Evolutionary conservation across 2,888 invertebrate genomes (phyloP).

Genomic region (Physocephala rufipes): DNA sequence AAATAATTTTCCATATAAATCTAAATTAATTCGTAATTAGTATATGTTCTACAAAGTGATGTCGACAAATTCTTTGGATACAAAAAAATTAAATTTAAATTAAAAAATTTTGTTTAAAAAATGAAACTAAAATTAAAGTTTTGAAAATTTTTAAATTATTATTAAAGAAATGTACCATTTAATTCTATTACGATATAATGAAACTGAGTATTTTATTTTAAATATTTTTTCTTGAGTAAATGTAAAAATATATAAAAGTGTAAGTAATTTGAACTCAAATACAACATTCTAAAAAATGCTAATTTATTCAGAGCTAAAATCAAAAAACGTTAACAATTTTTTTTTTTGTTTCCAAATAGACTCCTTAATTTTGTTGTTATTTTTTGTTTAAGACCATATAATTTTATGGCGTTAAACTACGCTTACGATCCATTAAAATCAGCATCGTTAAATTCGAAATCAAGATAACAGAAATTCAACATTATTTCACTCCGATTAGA

Average conservation of each 20-base stretch:
- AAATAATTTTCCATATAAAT: no score
- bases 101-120: neutral
- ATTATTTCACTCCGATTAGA: no score
- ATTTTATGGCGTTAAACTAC: neutral
- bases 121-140: neutral
- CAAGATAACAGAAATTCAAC: no score
- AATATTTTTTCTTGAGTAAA: no score
- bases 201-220: no score
- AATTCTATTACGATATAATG: no score
- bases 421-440: neutral
- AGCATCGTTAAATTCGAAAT: constrained; percentile 8
- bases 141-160: neutral
- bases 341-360: neutral
- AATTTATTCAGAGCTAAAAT: constrained; percentile 1
- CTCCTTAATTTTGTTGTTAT: neutral
- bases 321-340: neutral
- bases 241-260: no score
- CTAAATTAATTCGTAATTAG: no score
- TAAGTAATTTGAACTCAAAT: neutral
- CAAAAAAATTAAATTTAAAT: neutral
- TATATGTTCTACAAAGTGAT: no score
- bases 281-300: neutral
- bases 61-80: neutral
- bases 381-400: neutral
- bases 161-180: no score